These are phyloP conservation scores for Nymphalis c-album DNA, from an alignment of 2,888 invertebrate species.

Conservation along the genomic window DNA sequence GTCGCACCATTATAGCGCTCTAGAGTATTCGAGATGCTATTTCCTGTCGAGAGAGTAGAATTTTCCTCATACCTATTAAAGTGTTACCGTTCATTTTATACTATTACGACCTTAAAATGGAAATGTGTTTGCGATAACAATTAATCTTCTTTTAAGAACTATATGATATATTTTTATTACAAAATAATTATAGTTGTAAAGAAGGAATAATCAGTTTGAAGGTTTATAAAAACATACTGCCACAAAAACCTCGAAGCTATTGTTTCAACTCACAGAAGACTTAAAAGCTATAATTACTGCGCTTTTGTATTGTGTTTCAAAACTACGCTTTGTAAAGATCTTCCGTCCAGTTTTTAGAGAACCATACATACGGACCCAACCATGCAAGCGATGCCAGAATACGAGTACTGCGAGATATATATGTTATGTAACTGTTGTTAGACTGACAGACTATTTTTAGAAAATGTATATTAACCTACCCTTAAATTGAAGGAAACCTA, in stretches of 20 bases:
- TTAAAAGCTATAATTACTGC: constrained; percentile 13
- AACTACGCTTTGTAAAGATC: not conserved
- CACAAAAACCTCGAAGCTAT: constrained; percentile 1
- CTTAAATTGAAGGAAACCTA: too few species aligned
- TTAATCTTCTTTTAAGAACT: not conserved
- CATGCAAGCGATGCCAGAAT: not conserved
- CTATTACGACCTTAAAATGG: not conserved
- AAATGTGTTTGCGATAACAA: not conserved
- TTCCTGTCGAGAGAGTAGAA: constrained; percentile 18
- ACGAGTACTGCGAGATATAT: not conserved
- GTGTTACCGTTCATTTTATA: not conserved
- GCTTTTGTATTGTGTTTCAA: constrained; percentile 13
- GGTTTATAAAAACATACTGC: too few species aligned
- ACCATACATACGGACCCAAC: too few species aligned
- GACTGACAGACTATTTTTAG: too few species aligned
- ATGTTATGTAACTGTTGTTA: too few species aligned
- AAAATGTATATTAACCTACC: too few species aligned
- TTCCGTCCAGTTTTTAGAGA: not conserved
- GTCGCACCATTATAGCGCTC: constrained; percentile 6
- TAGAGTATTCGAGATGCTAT: constrained; percentile 9
- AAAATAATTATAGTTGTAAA: too few species aligned
- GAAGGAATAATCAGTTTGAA: too few species aligned
- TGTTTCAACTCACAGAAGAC: constrained; percentile 2
- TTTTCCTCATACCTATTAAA: constrained; percentile 5
- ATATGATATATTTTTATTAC: not conserved